Conservation (phyloP, 1,140 invertebrate species). For the Fopius arisanus region DNA sequence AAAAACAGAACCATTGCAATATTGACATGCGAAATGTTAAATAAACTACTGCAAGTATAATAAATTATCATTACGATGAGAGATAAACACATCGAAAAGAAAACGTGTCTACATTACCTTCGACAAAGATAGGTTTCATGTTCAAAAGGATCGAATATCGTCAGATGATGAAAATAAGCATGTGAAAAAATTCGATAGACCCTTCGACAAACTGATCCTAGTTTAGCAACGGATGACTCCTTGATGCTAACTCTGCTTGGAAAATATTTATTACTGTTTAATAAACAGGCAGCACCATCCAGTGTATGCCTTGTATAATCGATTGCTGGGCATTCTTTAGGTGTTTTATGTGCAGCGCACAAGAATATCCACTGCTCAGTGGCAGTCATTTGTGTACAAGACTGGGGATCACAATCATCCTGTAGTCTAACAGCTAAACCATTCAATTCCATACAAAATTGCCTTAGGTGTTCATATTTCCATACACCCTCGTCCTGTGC, state of each 20-base stretch:
- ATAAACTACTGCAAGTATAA: too few relatives aligned
- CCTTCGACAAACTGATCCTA: slow-evolving; percentile 97
- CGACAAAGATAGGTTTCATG: slow-evolving; percentile 94
- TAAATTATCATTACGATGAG: too few relatives aligned
- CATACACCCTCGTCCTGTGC: slow-evolving; percentile 98
- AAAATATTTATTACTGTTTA: slow-evolving; percentile 99
- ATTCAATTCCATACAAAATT: slow-evolving; percentile 99
- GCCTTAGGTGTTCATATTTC: slow-evolving; percentile 99
- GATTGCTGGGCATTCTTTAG: slow-evolving; percentile 99
- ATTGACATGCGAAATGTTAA: too few relatives aligned
- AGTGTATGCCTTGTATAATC: slow-evolving; percentile 99
- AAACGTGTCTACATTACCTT: slow-evolving; percentile 63
- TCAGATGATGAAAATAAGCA: slow-evolving; percentile 97
- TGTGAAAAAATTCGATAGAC: slow-evolving; percentile 99
- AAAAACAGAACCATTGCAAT: slow-evolving; percentile 31
- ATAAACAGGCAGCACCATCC: slow-evolving; percentile 96
- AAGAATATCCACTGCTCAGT: slow-evolving; percentile 99
- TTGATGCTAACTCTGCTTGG: slow-evolving; percentile 99
- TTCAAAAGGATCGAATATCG: slow-evolving; percentile 98
- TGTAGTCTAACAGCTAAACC: slow-evolving; percentile 93
- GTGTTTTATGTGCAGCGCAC: slow-evolving; percentile 99
- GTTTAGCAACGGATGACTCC: slow-evolving; percentile 96
- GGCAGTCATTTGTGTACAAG: slow-evolving; percentile 99
- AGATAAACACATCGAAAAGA: too few relatives aligned
- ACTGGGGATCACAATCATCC: slow-evolving; percentile 94